Evolutionary conservation across 2,888 invertebrate genomes (phyloP), one percentile per base, ranked within the genome.

Genomic region (Mesorhabditis spiculigera): DNA sequence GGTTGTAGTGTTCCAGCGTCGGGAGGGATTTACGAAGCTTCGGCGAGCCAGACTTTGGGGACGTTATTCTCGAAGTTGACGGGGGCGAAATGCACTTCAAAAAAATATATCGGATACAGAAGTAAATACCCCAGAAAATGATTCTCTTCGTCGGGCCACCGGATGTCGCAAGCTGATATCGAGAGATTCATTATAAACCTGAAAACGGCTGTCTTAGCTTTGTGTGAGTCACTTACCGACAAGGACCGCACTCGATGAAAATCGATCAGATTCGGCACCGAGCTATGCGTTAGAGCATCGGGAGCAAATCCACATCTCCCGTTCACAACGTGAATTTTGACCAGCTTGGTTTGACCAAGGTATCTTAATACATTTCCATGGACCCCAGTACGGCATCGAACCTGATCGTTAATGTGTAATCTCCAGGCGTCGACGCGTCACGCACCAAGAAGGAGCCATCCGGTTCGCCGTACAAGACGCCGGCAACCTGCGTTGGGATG

Each of bases 381-480:
- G 58, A 67, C 66, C 44, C 44, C 42, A 72, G 66, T 28, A 3
- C 28, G 28, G 44, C 44, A 41, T 41, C 68, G 43, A 42, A 80
- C 76, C 94, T 90, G 65, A 98, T 90, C 4, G 96, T 96, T 72
- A 98, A 88, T 16, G 97, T 98, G 87, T 94, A 98, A 87, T 97
- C 96, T 50, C 93, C 94, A 10, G 79, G 79, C 75, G 92, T 93
- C 13, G 94, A 93, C n/a, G 97, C 95, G 88, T 97, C 93, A 28
- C 97, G 91, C 58, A 98, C 95, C 79, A 97, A 89, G 87, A 96
- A 98, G 65, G 96, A 94, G 42, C 97, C 97, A 88, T 97, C 96
- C 64, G 93, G 91, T 67, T 79, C 73, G 61, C 71, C 72, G 4
- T 69, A 45, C 63, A 83, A 68, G 1, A 77, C 81, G 42, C 73